These are phyloP conservation scores for Burhinus bistriatus DNA, from an alignment of 2,113 vertebrate species.

Conservation along the genomic window DNA sequence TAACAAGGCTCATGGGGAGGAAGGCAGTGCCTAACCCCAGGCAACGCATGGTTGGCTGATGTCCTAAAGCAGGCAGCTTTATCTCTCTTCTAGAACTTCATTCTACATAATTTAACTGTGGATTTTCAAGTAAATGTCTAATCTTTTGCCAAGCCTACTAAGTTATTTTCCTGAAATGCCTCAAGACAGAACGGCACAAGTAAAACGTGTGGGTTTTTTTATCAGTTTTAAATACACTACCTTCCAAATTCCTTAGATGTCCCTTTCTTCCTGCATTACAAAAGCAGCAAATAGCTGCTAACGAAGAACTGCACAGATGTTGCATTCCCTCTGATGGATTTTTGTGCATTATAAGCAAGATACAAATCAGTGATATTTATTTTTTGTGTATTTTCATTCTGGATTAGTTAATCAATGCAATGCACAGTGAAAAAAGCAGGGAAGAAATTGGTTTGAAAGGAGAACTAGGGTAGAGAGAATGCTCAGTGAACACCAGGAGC, in stretches of 20 bases:
- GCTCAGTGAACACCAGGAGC: neutral
- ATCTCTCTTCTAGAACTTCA: neutral
- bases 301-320: neutral
- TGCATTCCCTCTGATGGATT: neutral
- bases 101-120: constrained; percentile 35
- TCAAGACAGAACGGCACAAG: constrained; percentile 1
- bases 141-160: constrained; percentile 34
- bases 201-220: neutral
- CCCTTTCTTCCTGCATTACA: neutral
- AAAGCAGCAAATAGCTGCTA: neutral
- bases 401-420: neutral
- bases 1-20: neutral
- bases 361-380: no score
- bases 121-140: constrained; percentile 20
- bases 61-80: constrained; percentile 16
- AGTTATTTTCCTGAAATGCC: constrained; percentile 14
- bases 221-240: neutral
- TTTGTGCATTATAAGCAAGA: neutral
- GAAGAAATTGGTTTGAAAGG: neutral
- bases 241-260: neutral
- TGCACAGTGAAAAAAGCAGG: neutral
- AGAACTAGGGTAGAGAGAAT: neutral
- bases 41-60: neutral
- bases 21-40: neutral
- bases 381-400: neutral